Evolutionary conservation across 1,140 invertebrate species (phyloP), one percentile per base, ranked within the genome.

Genomic region (Tetranychus cinnabarinus): DNA sequence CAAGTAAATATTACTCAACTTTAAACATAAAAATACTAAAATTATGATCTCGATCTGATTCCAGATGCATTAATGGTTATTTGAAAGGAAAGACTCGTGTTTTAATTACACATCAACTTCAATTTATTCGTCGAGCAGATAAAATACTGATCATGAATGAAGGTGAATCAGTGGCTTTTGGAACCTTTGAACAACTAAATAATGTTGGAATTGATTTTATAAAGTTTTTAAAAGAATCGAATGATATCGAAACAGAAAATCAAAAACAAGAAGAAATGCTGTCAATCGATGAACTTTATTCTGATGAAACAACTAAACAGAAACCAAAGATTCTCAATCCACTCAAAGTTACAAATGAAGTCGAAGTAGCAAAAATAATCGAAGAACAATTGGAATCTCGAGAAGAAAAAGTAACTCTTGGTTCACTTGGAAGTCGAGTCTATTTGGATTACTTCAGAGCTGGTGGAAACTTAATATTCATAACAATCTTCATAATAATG

Each of bases 11-110:
- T 83, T 46, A 75, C 8, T 31, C 8, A 54, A 8, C 1, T 54
- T 10, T 1, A 31, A 54, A 8, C 10, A 46, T 46, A 1, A 1
- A 23, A 7, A 10, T 46, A 46, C 15, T 7, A 0, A 0, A 23
- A 0, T 23, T 0, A 23, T 23, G 23, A 23, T 56, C 34, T 59
- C 1, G 47, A 36, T 2, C 23, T 23, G 5, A n/a, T 23, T 47
- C 2, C 10, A 77, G 86, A 66, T 91, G 88, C 70, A 79, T 97
- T 56, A 75, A 85, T 69, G 83, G 82, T 7, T 69, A 88, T 60
- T 74, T 97, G 58, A 78, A 79, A 66, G 74, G 79, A 58, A 88
- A 86, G 72, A 92, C 89, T 1, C 77, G 86, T 65, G 77, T 91
- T 65, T 73, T 97, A 13, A 86, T 86, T 63, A 88, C 90, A 0